A percentile compares a stretch with the other conserved stretches of the same genome.
Evolutionary conservation across 2,113 vertebrate species (phyloP).

Genomic region (Sturnira hondurensis): DNA sequence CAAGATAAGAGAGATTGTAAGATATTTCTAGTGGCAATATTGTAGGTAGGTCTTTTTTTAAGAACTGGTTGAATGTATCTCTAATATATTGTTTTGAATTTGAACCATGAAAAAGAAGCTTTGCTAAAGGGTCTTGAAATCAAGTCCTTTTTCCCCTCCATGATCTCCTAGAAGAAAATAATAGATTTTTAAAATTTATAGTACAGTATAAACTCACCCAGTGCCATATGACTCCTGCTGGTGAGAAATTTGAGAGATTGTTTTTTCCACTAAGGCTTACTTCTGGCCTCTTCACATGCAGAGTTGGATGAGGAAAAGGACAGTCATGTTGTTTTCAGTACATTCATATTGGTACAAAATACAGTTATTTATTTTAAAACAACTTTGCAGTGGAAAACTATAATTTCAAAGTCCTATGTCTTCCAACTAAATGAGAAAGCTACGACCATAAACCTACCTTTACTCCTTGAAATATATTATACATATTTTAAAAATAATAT

Average conservation of each 20-base stretch:
- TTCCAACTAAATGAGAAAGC: not conserved
- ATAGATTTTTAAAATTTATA: not conserved
- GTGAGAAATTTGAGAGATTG: not conserved
- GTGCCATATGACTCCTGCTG: not conserved
- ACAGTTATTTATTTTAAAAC: not conserved
- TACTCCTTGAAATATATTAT: not conserved
- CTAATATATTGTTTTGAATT: not conserved
- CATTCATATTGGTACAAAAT: not conserved
- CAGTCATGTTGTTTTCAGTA: not conserved
- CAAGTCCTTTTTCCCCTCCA: not conserved
- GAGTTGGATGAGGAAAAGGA: not conserved
- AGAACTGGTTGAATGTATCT: not conserved
- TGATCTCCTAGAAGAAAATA: not conserved
- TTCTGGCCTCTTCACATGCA: not conserved
- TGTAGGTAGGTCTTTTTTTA: not conserved
- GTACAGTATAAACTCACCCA: not conserved
- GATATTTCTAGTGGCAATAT: not conserved
- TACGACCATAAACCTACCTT: not conserved
- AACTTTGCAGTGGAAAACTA: not conserved
- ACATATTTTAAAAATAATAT: not conserved
- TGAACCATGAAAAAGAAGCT: not conserved
- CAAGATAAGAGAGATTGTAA: not conserved
- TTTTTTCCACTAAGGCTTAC: not conserved
- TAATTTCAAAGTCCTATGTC: not conserved
- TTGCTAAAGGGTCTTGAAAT: conserved; percentile 1